Evolutionary conservation across 2,888 invertebrate species (phyloP).

Genomic region (Nipponacmea schrenckii): DNA sequence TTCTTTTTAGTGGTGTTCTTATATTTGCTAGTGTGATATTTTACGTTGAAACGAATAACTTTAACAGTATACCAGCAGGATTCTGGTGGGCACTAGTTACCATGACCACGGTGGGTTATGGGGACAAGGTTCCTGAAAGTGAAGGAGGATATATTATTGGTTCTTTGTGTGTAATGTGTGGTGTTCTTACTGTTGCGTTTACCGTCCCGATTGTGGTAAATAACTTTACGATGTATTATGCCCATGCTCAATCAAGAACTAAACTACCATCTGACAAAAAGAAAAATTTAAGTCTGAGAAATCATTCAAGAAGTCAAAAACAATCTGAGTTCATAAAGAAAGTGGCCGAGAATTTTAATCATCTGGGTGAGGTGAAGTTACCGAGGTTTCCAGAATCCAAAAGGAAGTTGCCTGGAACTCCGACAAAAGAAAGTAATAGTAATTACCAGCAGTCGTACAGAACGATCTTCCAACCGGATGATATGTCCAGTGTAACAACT

Average conservation of each 20-base stretch:
- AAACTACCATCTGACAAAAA: slow-evolving; percentile 56
- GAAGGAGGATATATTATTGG: slow-evolving; percentile 63
- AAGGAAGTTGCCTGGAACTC: slow-evolving; percentile 41
- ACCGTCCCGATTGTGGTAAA: slow-evolving; percentile 67
- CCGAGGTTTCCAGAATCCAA: slow-evolving; percentile 29
- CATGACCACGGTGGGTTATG: slow-evolving; percentile 68
- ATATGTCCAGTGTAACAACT: neutral
- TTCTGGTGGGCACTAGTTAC: slow-evolving; percentile 68
- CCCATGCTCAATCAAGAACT: slow-evolving; percentile 64
- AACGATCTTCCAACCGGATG: slow-evolving; percentile 14
- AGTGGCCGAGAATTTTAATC: slow-evolving; percentile 31
- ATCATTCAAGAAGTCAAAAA: slow-evolving; percentile 46
- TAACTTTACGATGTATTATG: slow-evolving; percentile 65
- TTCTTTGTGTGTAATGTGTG: slow-evolving; percentile 63
- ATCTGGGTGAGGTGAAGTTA: slow-evolving; percentile 23
- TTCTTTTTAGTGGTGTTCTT: slow-evolving; percentile 64
- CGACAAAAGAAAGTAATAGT: slow-evolving; percentile 14
- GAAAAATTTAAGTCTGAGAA: slow-evolving; percentile 38
- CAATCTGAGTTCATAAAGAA: slow-evolving; percentile 51
- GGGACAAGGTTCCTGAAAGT: slow-evolving; percentile 62
- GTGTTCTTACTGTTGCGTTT: slow-evolving; percentile 65
- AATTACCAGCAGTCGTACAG: neutral
- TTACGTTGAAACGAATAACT: slow-evolving; percentile 61
- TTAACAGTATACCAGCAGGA: slow-evolving; percentile 65
- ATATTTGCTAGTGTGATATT: slow-evolving; percentile 66